A percentile compares a stretch with the other conserved stretches of the same genome.
phyloP scores from a whole-genome alignment of 2,888 invertebrate species.

The Crepidodera aurea region DNA sequence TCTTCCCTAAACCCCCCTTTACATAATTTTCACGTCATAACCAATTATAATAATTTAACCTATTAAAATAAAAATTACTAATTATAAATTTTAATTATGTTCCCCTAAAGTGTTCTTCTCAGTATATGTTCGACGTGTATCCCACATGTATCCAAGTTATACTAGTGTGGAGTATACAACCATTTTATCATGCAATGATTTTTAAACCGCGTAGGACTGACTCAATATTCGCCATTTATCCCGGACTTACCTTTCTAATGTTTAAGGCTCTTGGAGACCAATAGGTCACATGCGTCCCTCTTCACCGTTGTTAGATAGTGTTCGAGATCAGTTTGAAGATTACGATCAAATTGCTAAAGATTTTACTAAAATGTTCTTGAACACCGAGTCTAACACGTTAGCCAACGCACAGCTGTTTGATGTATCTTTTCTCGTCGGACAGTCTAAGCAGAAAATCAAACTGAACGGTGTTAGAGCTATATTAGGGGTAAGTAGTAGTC shows the following conservation, averaged over 20 bases:
- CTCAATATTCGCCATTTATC: neutral
- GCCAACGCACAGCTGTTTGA: conserved; percentile 87
- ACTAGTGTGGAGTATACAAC: neutral
- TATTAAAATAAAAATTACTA: too few relatives aligned
- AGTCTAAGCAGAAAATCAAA: conserved; percentile 86
- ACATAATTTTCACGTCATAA: too few relatives aligned
- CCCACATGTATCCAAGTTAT: too few relatives aligned
- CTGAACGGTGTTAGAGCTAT: conserved; percentile 92
- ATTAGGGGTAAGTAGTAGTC: conserved; percentile 79
- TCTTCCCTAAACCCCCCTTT: too few relatives aligned
- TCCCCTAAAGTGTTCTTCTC: too few relatives aligned
- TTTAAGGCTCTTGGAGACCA: conserved; percentile 87
- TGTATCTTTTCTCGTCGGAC: conserved; percentile 89
- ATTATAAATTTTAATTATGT: too few relatives aligned
- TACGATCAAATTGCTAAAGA: conserved; percentile 94
- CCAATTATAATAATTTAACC: too few relatives aligned
- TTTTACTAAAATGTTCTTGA: conserved; percentile 88
- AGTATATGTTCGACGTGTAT: neutral
- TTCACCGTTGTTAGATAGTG: conserved; percentile 89
- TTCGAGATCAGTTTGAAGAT: conserved; percentile 92
- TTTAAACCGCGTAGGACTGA: too few relatives aligned
- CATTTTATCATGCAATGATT: neutral
- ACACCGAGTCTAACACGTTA: conserved; percentile 79
- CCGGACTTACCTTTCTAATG: neutral
- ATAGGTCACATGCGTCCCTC: conserved; percentile 95